Conservation (phyloP, 1,140 invertebrate genomes). For the Eubasilissa regina region DNA sequence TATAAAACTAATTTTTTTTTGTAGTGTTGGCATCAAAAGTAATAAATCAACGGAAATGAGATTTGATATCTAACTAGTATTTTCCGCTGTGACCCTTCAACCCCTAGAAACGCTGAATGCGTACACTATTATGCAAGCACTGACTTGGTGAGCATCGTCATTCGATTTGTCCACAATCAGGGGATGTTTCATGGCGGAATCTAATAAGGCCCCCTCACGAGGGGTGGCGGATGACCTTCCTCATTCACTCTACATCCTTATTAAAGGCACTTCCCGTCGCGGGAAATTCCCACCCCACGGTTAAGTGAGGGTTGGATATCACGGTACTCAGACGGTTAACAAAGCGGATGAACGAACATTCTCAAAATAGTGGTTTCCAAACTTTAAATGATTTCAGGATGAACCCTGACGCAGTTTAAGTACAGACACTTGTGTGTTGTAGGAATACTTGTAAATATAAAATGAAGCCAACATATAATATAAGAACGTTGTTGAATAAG, state of each 20-base stretch:
- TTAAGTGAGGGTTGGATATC: conserved; percentile 3
- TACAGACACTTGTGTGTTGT: no score
- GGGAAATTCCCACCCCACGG: neutral
- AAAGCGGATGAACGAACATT: conserved; percentile 12
- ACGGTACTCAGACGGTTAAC: conserved; percentile 23
- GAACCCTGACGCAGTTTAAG: no score
- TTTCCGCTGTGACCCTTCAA: neutral
- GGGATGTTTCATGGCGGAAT: conserved; percentile 29
- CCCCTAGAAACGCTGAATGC: neutral
- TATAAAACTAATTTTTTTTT: no score
- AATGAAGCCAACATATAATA: no score
- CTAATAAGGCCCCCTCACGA: conserved; percentile 20
- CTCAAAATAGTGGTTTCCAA: no score
- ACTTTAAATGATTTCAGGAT: no score
- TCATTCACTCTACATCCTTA: conserved; percentile 37
- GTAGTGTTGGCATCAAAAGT: no score
- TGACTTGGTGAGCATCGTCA: conserved; percentile 5
- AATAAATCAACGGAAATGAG: neutral
- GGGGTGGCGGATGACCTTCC: conserved; percentile 28
- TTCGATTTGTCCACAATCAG: conserved; percentile 45
- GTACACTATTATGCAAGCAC: conserved; percentile 15
- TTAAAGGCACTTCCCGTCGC: conserved; percentile 23
- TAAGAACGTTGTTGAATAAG: no score
- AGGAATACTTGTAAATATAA: no score
- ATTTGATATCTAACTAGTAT: neutral